These are phyloP conservation scores for Cactoblastis cactorum DNA, from an alignment of 2,888 invertebrate genomes.

Conservation along the genomic window DNA sequence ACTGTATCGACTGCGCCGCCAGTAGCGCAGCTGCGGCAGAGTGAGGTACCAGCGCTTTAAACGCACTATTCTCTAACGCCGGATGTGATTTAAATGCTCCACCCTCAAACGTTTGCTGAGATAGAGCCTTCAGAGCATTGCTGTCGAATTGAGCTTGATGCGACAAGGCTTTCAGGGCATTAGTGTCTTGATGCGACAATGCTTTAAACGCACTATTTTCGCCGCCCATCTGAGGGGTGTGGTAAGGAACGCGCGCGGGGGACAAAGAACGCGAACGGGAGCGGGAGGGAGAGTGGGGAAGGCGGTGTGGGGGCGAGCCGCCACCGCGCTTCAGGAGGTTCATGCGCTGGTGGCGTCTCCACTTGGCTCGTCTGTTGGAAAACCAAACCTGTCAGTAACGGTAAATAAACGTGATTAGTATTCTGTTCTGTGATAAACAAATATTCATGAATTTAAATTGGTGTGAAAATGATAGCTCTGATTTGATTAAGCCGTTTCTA, in stretches of 20 bases:
- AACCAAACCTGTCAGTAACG: slow-evolving; percentile 98
- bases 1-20: slow-evolving; percentile 69
- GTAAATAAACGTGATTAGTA: slow-evolving; percentile 78
- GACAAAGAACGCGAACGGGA: slow-evolving; percentile 83
- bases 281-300: slow-evolving; percentile 79
- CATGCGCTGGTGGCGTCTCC: slow-evolving; percentile 98
- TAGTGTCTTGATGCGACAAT: slow-evolving; percentile 82
- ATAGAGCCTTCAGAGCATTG: slow-evolving; percentile 74
- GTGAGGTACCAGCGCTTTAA: slow-evolving; percentile 86
- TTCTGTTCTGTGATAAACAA: slow-evolving; percentile 63
- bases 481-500: slow-evolving; percentile 47
- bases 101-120: slow-evolving; percentile 58
- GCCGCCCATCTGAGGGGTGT: slow-evolving; percentile 88
- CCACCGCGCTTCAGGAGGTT: slow-evolving; percentile 92
- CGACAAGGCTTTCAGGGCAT: slow-evolving; percentile 79
- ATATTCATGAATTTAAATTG: slow-evolving; percentile 66
- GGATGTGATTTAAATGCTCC: slow-evolving; percentile 66
- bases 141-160: slow-evolving; percentile 78
- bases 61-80: slow-evolving; percentile 90
- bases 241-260: slow-evolving; percentile 82
- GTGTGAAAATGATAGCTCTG: slow-evolving; percentile 50
- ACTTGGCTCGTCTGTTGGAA: slow-evolving; percentile 99
- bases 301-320: slow-evolving; percentile 82
- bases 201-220: slow-evolving; percentile 94
- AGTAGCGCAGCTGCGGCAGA: slow-evolving; percentile 81